A percentile compares a stretch with the other conserved stretches of the same genome.
Evolutionary conservation across 2,888 invertebrate species (phyloP).

Genomic region (Siphlonurus alternatus): DNA sequence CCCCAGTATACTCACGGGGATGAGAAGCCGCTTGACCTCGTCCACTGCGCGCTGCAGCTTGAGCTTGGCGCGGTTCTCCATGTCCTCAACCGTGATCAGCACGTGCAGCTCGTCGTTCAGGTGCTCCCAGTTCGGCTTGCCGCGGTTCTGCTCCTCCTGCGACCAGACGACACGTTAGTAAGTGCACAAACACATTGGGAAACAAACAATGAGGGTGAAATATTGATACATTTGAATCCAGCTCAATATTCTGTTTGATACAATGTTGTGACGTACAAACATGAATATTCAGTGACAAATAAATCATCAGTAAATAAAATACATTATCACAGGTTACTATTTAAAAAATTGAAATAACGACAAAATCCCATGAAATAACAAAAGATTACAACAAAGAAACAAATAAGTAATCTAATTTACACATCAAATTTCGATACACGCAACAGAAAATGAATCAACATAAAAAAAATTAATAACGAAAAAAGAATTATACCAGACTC

Average conservation of each 20-base stretch:
- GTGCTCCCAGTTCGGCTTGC: constrained; percentile 99
- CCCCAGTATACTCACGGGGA: constrained; percentile 81
- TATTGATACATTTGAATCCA: background rate
- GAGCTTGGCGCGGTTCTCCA: constrained; percentile 87
- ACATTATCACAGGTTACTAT: background rate
- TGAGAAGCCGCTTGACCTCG: constrained; percentile 93
- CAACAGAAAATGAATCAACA: background rate
- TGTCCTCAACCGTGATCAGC: constrained; percentile 95
- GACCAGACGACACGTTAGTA: too few species aligned
- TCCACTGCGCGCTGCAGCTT: constrained; percentile 93
- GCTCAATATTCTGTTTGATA: background rate
- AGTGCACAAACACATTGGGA: constrained; percentile 11
- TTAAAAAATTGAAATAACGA: background rate
- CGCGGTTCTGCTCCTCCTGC: constrained; percentile 97
- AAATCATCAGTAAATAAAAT: background rate
- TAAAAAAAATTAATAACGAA: constrained; percentile 10
- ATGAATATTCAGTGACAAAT: background rate
- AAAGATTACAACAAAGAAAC: background rate
- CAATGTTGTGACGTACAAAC: background rate
- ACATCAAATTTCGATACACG: constrained; percentile 4
- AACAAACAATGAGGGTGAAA: background rate
- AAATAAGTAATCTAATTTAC: background rate
- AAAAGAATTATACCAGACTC: background rate
- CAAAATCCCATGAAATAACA: background rate
- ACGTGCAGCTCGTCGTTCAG: constrained; percentile 97